phyloP scores from a whole-genome alignment of 2,797 vertebrate species.

The Thunnus albacares region DNA sequence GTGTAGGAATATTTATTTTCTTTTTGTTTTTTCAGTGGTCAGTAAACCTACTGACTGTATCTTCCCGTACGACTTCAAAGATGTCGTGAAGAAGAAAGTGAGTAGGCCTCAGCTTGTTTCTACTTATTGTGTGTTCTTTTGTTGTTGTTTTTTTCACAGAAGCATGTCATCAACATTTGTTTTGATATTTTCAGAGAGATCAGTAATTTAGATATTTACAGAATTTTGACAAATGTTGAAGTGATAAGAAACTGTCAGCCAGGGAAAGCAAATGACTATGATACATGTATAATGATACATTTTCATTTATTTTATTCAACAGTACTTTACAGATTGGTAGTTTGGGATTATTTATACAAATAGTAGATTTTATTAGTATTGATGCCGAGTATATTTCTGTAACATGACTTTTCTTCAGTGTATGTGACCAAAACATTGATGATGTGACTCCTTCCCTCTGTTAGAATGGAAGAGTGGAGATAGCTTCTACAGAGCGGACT shows the following conservation, averaged over 20 bases:
- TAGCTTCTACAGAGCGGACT: slow-evolving; percentile 93
- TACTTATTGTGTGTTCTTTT: too few relatives aligned
- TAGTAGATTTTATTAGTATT: background rate
- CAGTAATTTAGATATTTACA: background rate
- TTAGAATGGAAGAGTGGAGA: slow-evolving; percentile 95
- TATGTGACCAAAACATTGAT: background rate
- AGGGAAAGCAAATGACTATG: background rate
- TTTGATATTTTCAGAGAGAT: background rate
- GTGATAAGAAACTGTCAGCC: too few relatives aligned
- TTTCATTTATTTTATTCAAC: background rate
- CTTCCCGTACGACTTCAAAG: slow-evolving; percentile 95
- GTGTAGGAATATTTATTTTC: background rate
- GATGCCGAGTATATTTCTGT: background rate
- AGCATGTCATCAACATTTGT: background rate
- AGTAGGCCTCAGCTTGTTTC: slow-evolving; percentile 33
- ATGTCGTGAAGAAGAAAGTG: slow-evolving; percentile 92
- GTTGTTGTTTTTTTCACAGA: background rate
- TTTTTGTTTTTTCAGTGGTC: slow-evolving; percentile 86
- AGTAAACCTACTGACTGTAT: slow-evolving; percentile 95
- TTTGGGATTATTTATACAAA: background rate
- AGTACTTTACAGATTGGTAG: background rate
- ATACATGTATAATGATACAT: background rate
- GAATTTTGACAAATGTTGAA: background rate
- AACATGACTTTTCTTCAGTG: rapidly evolving
- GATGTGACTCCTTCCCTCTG: background rate